Percentiles rank a stretch among this genome's conserved stretches.
Conservation (phyloP, 2,888 invertebrate genomes). For the Eristalis pertinax region DNA sequence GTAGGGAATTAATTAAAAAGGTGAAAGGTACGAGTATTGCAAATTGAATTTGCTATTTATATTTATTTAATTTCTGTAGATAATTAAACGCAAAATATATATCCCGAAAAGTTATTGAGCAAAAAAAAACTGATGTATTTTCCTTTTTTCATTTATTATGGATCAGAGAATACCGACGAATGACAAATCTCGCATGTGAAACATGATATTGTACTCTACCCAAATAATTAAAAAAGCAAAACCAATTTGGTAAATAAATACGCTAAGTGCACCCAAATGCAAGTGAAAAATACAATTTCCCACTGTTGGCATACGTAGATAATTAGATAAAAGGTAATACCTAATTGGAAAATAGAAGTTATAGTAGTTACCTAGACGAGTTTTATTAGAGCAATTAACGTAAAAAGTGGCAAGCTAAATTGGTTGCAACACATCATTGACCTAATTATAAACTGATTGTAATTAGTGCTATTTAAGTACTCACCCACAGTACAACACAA, state of each 20-base stretch:
- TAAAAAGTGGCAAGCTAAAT: conserved; percentile 59
- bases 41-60: conserved; percentile 31
- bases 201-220: conserved; percentile 4
- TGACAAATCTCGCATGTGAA: conserved; percentile 12
- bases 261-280: not conserved
- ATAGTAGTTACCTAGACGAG: conserved; percentile 55
- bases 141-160: not conserved
- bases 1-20: conserved; percentile 36
- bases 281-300: not conserved
- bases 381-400: conserved; percentile 61
- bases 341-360: conserved; percentile 59
- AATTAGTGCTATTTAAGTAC: conserved; percentile 50
- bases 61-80: conserved; percentile 22
- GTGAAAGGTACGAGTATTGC: conserved; percentile 2
- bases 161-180: not conserved
- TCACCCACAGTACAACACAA: conserved; percentile 13
- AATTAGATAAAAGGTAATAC: conserved; percentile 56
- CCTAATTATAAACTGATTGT: conserved; percentile 60
- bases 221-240: conserved; percentile 25
- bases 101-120: conserved; percentile 6
- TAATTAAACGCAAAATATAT: conserved; percentile 9
- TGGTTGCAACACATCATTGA: conserved; percentile 60
- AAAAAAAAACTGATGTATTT: not conserved
- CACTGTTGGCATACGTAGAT: not conserved
- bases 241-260: conserved; percentile 20